These are phyloP conservation scores for Pediacus dermestoides DNA, from an alignment of 2,888 invertebrate species.

Conservation along the genomic window DNA sequence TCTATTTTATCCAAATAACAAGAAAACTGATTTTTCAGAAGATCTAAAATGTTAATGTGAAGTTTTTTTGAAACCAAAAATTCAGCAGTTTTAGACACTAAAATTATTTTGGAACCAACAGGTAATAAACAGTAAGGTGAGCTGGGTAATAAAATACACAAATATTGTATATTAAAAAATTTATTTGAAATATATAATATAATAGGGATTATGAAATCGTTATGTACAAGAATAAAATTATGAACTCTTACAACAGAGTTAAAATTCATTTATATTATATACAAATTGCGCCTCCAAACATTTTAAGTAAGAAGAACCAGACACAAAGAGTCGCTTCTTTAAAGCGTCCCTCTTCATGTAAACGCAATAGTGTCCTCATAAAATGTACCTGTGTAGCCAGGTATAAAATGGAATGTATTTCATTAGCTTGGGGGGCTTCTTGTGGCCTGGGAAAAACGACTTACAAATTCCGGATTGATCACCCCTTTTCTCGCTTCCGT, in stretches of 20 bases:
- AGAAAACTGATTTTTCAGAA: too few species aligned
- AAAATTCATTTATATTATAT: conserved; percentile 28
- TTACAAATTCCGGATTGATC: conserved; percentile 25
- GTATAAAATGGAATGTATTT: conserved; percentile 34
- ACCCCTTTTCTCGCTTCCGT: too few species aligned
- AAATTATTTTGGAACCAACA: conserved; percentile 13
- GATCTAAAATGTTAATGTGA: too few species aligned
- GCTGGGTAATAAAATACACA: conserved; percentile 14
- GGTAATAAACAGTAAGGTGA: conserved; percentile 17
- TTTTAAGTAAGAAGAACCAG: conserved; percentile 23
- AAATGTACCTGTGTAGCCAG: conserved; percentile 25
- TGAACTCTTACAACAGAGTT: conserved; percentile 45
- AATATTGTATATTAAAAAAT: conserved; percentile 36
- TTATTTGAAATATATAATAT: conserved; percentile 44
- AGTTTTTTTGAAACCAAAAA: too few species aligned
- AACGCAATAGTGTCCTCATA: too few species aligned
- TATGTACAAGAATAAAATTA: conserved; percentile 47
- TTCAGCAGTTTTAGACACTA: conserved; percentile 16
- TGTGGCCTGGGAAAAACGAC: conserved; percentile 12
- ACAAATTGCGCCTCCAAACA: conserved; percentile 28
- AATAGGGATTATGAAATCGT: conserved; percentile 36
- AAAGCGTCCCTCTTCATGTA: too few species aligned
- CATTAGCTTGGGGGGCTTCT: conserved; percentile 13
- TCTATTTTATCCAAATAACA: too few species aligned
- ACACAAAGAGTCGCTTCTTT: conserved; percentile 17